phyloP scores from a whole-genome alignment of 1,140 invertebrate species.

The Zaprionus tsacasi region DNA sequence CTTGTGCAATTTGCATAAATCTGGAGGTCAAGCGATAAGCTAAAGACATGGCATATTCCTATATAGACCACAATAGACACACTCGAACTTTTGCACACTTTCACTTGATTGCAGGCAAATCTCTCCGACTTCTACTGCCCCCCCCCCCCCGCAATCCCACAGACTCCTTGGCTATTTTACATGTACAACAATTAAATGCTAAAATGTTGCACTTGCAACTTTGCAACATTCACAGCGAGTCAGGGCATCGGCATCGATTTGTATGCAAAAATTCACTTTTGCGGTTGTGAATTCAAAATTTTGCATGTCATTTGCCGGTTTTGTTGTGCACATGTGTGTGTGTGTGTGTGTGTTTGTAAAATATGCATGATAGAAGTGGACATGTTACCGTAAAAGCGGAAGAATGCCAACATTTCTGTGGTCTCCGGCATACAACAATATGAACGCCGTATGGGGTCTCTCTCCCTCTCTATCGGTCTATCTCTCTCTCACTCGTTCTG shows the following conservation, averaged over 20 bases:
- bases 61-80: constrained; percentile 14
- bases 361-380: constrained; percentile 29
- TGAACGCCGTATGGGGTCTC: background rate
- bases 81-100: constrained; percentile 63
- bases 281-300: constrained; percentile 46
- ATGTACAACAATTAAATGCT: constrained; percentile 48
- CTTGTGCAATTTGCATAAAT: constrained; percentile 76
- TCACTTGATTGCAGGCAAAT: constrained; percentile 62
- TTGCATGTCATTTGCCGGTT: constrained; percentile 38
- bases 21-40: constrained; percentile 33
- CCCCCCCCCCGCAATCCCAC: background rate
- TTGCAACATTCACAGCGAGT: background rate
- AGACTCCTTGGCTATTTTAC: constrained; percentile 22
- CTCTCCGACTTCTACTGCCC: constrained; percentile 18
- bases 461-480: too few species aligned
- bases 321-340: constrained; percentile 1
- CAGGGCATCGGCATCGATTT: constrained; percentile 33
- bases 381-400: constrained; percentile 14
- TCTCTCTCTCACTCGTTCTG: too few species aligned
- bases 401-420: constrained; percentile 33
- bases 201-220: constrained; percentile 47
- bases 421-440: background rate
- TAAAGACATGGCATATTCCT: constrained; percentile 33
- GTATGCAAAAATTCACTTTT: constrained; percentile 53
- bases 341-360: constrained; percentile 30